phyloP scores from a whole-genome alignment of 2,888 invertebrate species.

The Meiosimyza platycephala region DNA sequence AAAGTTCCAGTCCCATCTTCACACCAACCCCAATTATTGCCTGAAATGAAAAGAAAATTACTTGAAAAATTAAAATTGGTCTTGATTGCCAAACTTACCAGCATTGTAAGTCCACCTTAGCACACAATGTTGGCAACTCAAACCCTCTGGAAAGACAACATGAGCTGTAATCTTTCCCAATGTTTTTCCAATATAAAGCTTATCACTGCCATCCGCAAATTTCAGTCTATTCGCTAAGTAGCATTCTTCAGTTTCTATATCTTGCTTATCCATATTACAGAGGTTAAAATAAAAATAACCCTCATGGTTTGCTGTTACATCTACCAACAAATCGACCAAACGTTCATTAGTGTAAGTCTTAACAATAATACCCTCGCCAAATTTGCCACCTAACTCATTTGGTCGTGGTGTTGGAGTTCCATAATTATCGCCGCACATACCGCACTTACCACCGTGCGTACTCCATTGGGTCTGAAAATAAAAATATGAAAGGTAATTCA shows the following conservation, averaged over 20 bases:
- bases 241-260: constrained; percentile 69
- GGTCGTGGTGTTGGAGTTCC: constrained; percentile 66
- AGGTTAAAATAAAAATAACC: constrained; percentile 69
- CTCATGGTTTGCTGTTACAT: constrained; percentile 68
- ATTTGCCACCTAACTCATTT: constrained; percentile 71
- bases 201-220: constrained; percentile 56
- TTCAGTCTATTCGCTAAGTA: constrained; percentile 66
- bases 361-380: constrained; percentile 69
- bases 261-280: constrained; percentile 67
- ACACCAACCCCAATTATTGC: constrained; percentile 69
- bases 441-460: constrained; percentile 68
- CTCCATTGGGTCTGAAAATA: constrained; percentile 63
- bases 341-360: constrained; percentile 60
- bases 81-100: constrained; percentile 53
- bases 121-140: constrained; percentile 70
- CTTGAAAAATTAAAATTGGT: neutral
- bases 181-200: constrained; percentile 47
- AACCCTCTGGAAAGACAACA: constrained; percentile 64
- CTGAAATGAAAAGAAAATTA: constrained; percentile 47
- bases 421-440: constrained; percentile 71
- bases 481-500: neutral
- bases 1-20: constrained; percentile 59
- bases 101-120: constrained; percentile 71
- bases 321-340: constrained; percentile 55
- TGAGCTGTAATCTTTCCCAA: constrained; percentile 53